A percentile compares a stretch with the other conserved stretches of the same genome.
Evolutionary conservation across 2,888 invertebrate genomes (phyloP).

Genomic region (Pelosia muscerda): DNA sequence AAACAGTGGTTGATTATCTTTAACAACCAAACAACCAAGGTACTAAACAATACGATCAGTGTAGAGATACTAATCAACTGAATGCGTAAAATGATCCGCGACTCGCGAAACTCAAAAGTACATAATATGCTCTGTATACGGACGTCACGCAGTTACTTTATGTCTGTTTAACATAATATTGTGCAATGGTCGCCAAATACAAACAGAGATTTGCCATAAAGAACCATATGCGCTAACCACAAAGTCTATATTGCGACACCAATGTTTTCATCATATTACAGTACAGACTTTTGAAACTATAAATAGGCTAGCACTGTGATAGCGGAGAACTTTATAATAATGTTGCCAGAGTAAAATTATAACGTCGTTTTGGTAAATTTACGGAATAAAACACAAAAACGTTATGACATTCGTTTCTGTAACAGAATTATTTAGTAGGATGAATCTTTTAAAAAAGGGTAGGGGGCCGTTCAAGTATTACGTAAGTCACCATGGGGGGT

Average conservation of each 20-base stretch:
- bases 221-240: fast-evolving
- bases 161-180: not conserved
- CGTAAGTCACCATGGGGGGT: no score
- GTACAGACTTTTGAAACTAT: conserved; percentile 8
- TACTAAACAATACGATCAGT: not conserved
- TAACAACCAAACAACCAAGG: no score
- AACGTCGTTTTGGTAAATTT: conserved; percentile 15
- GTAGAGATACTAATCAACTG: no score
- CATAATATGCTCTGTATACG: not conserved
- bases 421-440: no score
- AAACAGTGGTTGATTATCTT: not conserved
- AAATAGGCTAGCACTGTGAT: conserved; percentile 16
- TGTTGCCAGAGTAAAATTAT: conserved; percentile 29
- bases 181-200: not conserved
- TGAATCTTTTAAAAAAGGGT: no score
- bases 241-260: conserved; percentile 20
- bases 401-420: no score
- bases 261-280: conserved; percentile 8
- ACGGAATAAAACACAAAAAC: no score
- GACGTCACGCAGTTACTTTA: not conserved
- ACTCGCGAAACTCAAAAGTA: not conserved
- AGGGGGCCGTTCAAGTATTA: no score
- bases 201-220: not conserved
- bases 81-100: not conserved
- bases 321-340: conserved; percentile 20